A percentile compares a stretch with the other conserved stretches of the same genome.
Conservation (phyloP, 2,113 vertebrate genomes). For the Ifrita kowaldi region DNA sequence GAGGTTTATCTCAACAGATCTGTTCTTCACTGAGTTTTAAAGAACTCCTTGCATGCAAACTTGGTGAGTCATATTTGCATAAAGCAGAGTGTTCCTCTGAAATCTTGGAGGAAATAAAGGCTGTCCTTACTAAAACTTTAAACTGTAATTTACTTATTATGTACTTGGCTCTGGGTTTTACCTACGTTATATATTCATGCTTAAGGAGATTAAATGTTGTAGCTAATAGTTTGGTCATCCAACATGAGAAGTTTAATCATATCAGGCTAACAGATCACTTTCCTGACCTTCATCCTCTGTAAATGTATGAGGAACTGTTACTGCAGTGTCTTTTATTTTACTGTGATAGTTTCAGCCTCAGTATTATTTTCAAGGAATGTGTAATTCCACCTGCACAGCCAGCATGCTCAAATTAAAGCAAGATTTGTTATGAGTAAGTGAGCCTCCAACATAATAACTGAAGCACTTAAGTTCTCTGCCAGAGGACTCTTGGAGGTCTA, state of each 20-base stretch:
- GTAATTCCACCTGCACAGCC: neutral
- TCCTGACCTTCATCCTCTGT: neutral
- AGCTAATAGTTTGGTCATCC: neutral
- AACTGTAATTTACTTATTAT: neutral
- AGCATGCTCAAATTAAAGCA: neutral
- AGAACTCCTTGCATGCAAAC: neutral
- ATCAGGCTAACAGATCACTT: neutral
- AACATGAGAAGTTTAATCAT: neutral
- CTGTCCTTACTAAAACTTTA: neutral
- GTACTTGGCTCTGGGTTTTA: neutral
- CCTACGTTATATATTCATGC: neutral
- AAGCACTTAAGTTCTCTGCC: neutral
- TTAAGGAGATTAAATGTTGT: neutral
- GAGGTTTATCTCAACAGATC: neutral
- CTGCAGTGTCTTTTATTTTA: neutral
- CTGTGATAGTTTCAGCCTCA: neutral
- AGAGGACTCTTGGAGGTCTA: neutral
- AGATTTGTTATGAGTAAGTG: neutral
- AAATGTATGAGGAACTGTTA: neutral
- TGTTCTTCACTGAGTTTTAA: neutral
- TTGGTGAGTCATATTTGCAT: neutral
- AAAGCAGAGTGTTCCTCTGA: neutral
- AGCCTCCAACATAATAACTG: neutral
- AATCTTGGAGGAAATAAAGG: neutral
- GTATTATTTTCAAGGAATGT: neutral